Base-by-base conservation (phyloP, 2,888 invertebrate species). In the Tiliacea aurago region DNA sequence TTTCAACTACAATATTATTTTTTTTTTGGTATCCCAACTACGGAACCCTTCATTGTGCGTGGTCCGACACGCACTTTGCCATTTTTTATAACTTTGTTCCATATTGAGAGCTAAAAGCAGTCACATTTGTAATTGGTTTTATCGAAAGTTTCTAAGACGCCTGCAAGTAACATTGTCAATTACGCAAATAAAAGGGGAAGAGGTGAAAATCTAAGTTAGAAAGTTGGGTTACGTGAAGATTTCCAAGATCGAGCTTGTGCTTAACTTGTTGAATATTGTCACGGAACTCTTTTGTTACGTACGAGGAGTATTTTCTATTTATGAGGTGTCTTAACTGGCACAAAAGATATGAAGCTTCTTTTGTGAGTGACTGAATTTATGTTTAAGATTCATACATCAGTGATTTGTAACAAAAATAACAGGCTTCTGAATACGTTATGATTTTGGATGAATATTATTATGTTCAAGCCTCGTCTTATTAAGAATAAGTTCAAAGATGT, bases 161-260 rank as follows among this genome's bases (percentile, higher is more conserved):
- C 81, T 74, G 78, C 70, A 73, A 9, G 66, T 79, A 89, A 89
- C 81, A 89, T 89, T 67, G 43, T 71, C 76, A 84, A 84, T 85
- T 85, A 84, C 76, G 78, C 72, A 85, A 87, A 86, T 85, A 86
- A 81, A 84, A 68, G 72, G 67, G 74, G 63, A 62, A 68, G 70
- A 86, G 74, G 84, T 78, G 77, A 79, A 80, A 84, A 73, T 78
- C 75, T 55, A 80, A 86, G 78, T 69, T 71, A 4, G 23, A 66
- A 71, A 68, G 66, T 80, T 72, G 49, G 56, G 49, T 77, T 55
- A 66, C 74, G 55, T 73, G 51, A 41, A 66, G 70, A 86, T 86
- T 86, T 76, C 20, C 58, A 28, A 63, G 62, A 59, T 63, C 53
- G 37, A 82, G 66, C 65, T 84, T 62, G 37, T 67, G 65, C 65